Conservation (phyloP, 2,797 vertebrate genomes). For the Decapterus maruadsi region DNA sequence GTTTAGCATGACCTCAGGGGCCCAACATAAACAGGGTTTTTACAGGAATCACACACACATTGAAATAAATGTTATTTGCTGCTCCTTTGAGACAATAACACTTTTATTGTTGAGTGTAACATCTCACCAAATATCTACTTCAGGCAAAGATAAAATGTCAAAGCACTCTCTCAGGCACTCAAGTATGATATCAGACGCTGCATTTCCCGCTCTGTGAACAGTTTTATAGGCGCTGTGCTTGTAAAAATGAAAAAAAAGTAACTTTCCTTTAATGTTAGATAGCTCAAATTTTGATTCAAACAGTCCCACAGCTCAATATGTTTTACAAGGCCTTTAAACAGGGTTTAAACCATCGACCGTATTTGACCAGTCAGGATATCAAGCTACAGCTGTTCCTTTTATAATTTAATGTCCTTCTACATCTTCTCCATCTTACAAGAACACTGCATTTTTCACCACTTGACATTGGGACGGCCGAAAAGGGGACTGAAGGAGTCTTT, state of each 20-base stretch:
- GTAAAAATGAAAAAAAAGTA: conserved; percentile 17
- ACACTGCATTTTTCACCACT: conserved; percentile 54
- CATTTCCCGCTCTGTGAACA: conserved; percentile 19
- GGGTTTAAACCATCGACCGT: conserved; percentile 32
- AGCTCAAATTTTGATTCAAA: conserved; percentile 12
- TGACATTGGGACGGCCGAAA: conserved; percentile 48
- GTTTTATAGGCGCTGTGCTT: not conserved
- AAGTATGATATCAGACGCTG: conserved; percentile 2
- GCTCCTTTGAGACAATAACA: conserved; percentile 7
- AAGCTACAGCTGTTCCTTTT: conserved; percentile 34
- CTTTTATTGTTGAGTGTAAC: not conserved
- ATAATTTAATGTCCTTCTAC: conserved; percentile 34
- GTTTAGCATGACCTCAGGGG: not conserved
- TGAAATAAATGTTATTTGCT: not conserved
- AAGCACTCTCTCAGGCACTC: conserved; percentile 3
- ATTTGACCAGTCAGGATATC: conserved; percentile 39
- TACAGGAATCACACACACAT: not conserved
- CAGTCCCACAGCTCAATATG: conserved; percentile 10
- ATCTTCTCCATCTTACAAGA: conserved; percentile 30
- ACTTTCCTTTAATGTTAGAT: not conserved
- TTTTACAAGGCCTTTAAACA: not conserved
- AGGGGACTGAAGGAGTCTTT: conserved; percentile 34
- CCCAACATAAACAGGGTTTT: not conserved
- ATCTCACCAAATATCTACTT: conserved; percentile 13
- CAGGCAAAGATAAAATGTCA: conserved; percentile 18